Percentiles rank a stretch among this genome's conserved stretches.
These are phyloP conservation scores for Hylaea fasciaria DNA, from an alignment of 2,888 invertebrate genomes.

Conservation along the genomic window DNA sequence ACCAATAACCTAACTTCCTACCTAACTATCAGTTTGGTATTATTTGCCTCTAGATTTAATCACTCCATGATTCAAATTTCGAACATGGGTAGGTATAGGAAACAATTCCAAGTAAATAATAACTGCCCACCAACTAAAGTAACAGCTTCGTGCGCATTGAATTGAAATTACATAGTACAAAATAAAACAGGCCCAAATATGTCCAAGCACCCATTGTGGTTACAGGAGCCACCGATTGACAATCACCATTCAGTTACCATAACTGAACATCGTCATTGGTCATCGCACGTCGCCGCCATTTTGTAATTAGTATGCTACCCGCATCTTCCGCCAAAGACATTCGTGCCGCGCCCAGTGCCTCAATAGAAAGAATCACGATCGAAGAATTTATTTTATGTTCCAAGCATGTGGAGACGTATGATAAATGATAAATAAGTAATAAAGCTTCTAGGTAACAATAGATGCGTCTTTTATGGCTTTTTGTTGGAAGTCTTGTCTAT, in stretches of 20 bases:
- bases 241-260: conserved; percentile 65
- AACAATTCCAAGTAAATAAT: conserved; percentile 43
- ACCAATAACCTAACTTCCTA: too few species aligned
- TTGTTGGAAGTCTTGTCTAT: conserved; percentile 2
- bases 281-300: conserved; percentile 64
- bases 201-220: conserved; percentile 69
- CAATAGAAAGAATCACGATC: conserved; percentile 81
- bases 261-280: conserved; percentile 61
- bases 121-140: conserved; percentile 46
- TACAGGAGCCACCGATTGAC: conserved; percentile 52
- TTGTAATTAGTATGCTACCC: conserved; percentile 69
- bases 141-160: conserved; percentile 47
- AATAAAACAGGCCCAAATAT: conserved; percentile 61
- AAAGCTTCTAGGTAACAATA: conserved; percentile 39
- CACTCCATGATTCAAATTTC: conserved; percentile 12
- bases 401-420: conserved; percentile 41
- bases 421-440: conserved; percentile 34
- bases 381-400: conserved; percentile 73
- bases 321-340: conserved; percentile 76
- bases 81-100: conserved; percentile 30
- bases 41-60: conserved; percentile 11
- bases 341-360: conserved; percentile 75
- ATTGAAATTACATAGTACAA: conserved; percentile 50
- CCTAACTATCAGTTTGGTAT: too few species aligned
- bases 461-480: conserved; percentile 20